Evolutionary conservation across 1,140 invertebrate genomes (phyloP).

Genomic region (Lepidurus packardi): DNA sequence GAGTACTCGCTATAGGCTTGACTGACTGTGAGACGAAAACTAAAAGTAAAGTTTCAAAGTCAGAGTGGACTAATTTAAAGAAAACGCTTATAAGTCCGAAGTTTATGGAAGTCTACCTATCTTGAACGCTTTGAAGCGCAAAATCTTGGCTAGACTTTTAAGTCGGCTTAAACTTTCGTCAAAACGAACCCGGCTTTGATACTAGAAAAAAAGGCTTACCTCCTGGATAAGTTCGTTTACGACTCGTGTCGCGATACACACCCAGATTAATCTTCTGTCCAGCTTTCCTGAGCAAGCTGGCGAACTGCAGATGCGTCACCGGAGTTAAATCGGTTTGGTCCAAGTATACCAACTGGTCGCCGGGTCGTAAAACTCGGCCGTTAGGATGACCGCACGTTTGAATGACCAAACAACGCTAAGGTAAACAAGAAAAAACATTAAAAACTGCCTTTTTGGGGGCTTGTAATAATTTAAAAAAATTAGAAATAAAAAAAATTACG

Average conservation of each 20-base stretch:
- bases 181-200: too few species aligned
- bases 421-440: background rate
- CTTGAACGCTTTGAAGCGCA: too few species aligned
- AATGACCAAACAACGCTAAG: conserved; percentile 16
- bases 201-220: background rate
- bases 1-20: too few species aligned
- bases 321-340: conserved; percentile 13
- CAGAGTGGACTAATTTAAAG: too few species aligned
- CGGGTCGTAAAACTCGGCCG: conserved; percentile 4
- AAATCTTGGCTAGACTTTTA: too few species aligned
- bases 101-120: too few species aligned
- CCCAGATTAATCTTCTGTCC: conserved; percentile 20
- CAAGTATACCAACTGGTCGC: conserved; percentile 11
- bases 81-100: too few species aligned
- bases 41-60: too few species aligned
- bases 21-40: too few species aligned
- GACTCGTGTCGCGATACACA: conserved; percentile 24
- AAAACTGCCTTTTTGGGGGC: background rate
- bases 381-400: background rate
- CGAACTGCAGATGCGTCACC: background rate
- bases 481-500: conserved; percentile 42
- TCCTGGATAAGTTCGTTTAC: background rate
- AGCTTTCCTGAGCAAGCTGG: background rate
- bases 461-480: too few species aligned
- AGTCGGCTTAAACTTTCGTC: too few species aligned